Conservation (phyloP, 2,888 invertebrate species). For the Drosophila merina region DNA sequence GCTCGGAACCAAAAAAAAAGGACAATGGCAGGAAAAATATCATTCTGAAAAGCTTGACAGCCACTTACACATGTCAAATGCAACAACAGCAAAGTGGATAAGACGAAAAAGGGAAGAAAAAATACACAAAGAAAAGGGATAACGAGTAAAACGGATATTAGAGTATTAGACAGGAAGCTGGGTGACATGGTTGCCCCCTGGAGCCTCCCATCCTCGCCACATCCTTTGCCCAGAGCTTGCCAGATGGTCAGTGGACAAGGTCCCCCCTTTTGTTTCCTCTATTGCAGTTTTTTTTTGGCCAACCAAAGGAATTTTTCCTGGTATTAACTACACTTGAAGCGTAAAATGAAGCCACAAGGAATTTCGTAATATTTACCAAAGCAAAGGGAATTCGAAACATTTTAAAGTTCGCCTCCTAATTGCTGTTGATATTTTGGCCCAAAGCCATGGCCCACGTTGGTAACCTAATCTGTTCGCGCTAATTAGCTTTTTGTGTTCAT, state of each 20-base stretch:
- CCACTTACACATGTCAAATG: conserved; percentile 79
- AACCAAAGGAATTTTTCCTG: conserved; percentile 43
- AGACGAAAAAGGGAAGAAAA: neutral
- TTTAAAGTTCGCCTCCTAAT: conserved; percentile 50
- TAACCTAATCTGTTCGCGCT: conserved; percentile 44
- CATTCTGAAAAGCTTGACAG: conserved; percentile 77
- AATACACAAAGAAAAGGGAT: conserved; percentile 58
- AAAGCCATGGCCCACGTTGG: conserved; percentile 33
- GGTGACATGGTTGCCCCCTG: conserved; percentile 53
- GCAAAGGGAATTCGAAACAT: conserved; percentile 26
- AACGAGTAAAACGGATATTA: conserved; percentile 78
- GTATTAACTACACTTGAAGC: conserved; percentile 50
- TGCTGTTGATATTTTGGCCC: conserved; percentile 58
- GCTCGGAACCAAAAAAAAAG: conserved; percentile 35
- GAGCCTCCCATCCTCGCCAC: conserved; percentile 3
- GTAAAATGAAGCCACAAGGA: conserved; percentile 47
- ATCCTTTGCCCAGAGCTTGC: conserved; percentile 19
- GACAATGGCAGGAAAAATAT: conserved; percentile 72
- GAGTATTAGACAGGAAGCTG: conserved; percentile 74
- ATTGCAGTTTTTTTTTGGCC: conserved; percentile 16
- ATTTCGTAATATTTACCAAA: conserved; percentile 47
- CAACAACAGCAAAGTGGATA: conserved; percentile 47
- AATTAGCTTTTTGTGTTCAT: conserved; percentile 46
- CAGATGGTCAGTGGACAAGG: conserved; percentile 49
- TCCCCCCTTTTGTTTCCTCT: conserved; percentile 22